phyloP scores from a whole-genome alignment of 2,888 invertebrate species.

The Agapostemon virescens region DNA sequence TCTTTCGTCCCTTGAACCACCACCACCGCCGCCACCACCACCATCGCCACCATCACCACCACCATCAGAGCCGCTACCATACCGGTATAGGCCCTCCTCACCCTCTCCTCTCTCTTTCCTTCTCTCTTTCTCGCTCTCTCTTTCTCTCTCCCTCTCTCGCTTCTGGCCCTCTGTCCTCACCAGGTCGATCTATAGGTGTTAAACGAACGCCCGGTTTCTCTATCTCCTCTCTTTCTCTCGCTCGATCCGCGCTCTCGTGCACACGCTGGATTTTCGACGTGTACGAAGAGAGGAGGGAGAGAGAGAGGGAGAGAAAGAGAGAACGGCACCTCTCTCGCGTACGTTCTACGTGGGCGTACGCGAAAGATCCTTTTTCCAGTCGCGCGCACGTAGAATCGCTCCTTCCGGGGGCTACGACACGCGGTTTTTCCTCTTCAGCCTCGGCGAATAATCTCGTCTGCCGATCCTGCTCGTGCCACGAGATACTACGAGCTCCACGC shows the following conservation, averaged over 20 bases:
- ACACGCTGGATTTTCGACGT: conserved; percentile 30
- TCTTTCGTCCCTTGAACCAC: conserved; percentile 35
- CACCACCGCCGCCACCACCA: not conserved
- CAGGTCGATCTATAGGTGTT: conserved; percentile 59
- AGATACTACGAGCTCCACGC: not conserved
- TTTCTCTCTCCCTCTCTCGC: not conserved
- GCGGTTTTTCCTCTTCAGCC: conserved; percentile 44
- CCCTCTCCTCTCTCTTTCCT: not conserved
- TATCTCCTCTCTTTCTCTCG: not conserved
- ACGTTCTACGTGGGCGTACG: conserved; percentile 48
- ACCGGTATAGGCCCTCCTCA: conserved; percentile 8
- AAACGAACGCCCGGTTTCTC: conserved; percentile 56
- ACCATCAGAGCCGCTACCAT: not conserved
- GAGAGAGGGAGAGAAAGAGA: too few relatives aligned
- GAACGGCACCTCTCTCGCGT: not conserved
- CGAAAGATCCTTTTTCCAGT: conserved; percentile 57
- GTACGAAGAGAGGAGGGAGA: not conserved
- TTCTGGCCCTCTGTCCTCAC: conserved; percentile 36
- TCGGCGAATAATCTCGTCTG: conserved; percentile 41
- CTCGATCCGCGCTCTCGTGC: conserved; percentile 19
- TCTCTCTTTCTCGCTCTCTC: not conserved
- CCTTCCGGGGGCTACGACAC: conserved; percentile 52
- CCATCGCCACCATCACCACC: conserved; percentile 17
- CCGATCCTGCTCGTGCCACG: conserved; percentile 6
- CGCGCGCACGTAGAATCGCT: conserved; percentile 53